Conservation (phyloP, 1,140 invertebrate genomes). For the Drosophila subpulchrella region DNA sequence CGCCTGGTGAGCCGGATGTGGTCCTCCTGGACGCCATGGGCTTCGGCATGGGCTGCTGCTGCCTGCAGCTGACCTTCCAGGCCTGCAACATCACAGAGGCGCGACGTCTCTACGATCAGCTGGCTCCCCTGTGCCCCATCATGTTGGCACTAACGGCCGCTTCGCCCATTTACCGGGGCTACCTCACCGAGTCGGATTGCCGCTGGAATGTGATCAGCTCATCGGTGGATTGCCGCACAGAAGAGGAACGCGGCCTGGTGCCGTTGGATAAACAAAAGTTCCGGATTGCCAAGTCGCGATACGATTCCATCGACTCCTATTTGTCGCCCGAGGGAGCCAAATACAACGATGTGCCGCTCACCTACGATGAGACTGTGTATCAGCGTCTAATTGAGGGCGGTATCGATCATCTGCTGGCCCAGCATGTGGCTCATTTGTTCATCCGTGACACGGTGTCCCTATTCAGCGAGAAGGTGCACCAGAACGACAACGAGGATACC, state of each 20-base stretch:
- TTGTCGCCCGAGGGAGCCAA: constrained; percentile 92
- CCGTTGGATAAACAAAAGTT: constrained; percentile 92
- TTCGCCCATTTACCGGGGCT: constrained; percentile 96
- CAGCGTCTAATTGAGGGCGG: constrained; percentile 92
- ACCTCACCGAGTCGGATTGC: constrained; percentile 97
- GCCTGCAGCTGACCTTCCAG: constrained; percentile 96
- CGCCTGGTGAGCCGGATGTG: constrained; percentile 90
- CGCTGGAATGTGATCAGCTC: constrained; percentile 98
- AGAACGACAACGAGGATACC: constrained; percentile 96
- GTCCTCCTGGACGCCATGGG: constrained; percentile 99
- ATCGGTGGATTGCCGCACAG: constrained; percentile 97
- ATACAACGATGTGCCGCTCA: constrained; percentile 86
- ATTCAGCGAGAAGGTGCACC: constrained; percentile 97
- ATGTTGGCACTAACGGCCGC: constrained; percentile 98
- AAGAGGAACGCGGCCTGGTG: constrained; percentile 94
- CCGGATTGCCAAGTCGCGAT: constrained; percentile 97
- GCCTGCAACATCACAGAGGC: constrained; percentile 99
- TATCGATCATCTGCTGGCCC: constrained; percentile 95
- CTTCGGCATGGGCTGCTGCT: constrained; percentile 99
- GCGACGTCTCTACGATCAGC: constrained; percentile 97
- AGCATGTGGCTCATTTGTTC: constrained; percentile 99
- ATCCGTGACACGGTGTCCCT: constrained; percentile 98
- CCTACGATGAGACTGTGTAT: constrained; percentile 93
- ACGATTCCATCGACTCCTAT: constrained; percentile 99
- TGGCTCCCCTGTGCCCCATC: constrained; percentile 98